Percentiles rank a stretch among this genome's conserved stretches.
phyloP scores from a whole-genome alignment of 1,140 invertebrate species.

The Hyles euphorbiae region DNA sequence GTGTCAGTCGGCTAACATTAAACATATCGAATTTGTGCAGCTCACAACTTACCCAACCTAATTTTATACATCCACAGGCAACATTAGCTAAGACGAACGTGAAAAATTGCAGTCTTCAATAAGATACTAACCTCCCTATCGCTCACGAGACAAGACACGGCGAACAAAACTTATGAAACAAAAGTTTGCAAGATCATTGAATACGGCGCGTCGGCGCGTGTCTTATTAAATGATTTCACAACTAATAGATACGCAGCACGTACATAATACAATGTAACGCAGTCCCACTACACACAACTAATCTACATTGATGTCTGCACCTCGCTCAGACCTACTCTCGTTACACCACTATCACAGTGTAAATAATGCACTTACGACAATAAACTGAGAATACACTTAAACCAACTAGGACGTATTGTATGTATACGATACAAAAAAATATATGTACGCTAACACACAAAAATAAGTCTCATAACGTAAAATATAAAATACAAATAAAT shows the following conservation, averaged over 20 bases:
- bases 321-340: conserved; percentile 49
- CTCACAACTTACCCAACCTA: conserved; percentile 26
- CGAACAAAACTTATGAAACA: conserved; percentile 16
- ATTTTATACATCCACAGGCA: conserved; percentile 40
- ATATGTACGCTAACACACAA: conserved; percentile 26
- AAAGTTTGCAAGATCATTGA: conserved; percentile 1
- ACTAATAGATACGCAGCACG: no score
- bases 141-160: conserved; percentile 57
- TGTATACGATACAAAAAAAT: conserved; percentile 21
- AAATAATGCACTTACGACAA: conserved; percentile 69
- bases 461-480: conserved; percentile 1
- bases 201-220: not conserved
- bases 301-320: conserved; percentile 57
- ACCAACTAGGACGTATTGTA: conserved; percentile 33
- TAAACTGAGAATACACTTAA: conserved; percentile 42
- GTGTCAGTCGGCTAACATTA: conserved; percentile 3
- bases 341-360: conserved; percentile 73
- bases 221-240: conserved; percentile 3
- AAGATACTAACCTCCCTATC: conserved; percentile 51
- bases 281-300: conserved; percentile 26
- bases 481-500: conserved; percentile 3
- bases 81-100: conserved; percentile 45
- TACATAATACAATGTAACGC: conserved; percentile 2
- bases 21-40: conserved; percentile 19
- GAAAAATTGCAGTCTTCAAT: conserved; percentile 69